These are phyloP conservation scores for honey bee (Apis mellifera) DNA, from an alignment of 1,140 invertebrate species.

Conservation along the genomic window DNA sequence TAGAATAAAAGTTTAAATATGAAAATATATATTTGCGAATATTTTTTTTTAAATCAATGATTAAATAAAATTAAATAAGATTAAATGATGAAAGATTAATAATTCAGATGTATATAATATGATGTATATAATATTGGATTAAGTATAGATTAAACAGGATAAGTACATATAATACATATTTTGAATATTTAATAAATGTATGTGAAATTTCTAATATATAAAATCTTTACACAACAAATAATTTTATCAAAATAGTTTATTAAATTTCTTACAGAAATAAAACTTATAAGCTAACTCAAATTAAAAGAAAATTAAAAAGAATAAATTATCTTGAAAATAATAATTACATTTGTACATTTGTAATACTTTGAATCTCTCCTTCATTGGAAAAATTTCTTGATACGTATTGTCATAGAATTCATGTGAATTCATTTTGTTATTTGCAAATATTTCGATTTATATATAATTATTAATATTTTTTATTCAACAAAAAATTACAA, in stretches of 20 bases:
- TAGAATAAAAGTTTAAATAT: neutral
- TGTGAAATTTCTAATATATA: neutral
- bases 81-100: constrained; percentile 17
- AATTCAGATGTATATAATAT: neutral
- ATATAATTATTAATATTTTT: neutral
- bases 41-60: neutral
- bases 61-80: neutral
- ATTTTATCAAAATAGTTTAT: neutral
- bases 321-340: neutral
- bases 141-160: no score
- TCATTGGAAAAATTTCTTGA: neutral
- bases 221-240: neutral
- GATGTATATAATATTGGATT: neutral
- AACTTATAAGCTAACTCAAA: neutral
- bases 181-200: neutral
- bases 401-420: neutral
- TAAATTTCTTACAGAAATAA: neutral
- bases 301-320: neutral
- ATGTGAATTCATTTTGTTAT: neutral
- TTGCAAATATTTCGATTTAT: no score
- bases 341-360: neutral
- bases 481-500: neutral
- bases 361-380: neutral
- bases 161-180: no score
- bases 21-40: neutral